These are phyloP conservation scores for Rapana venosa DNA, from an alignment of 2,888 invertebrate species.

Conservation along the genomic window DNA sequence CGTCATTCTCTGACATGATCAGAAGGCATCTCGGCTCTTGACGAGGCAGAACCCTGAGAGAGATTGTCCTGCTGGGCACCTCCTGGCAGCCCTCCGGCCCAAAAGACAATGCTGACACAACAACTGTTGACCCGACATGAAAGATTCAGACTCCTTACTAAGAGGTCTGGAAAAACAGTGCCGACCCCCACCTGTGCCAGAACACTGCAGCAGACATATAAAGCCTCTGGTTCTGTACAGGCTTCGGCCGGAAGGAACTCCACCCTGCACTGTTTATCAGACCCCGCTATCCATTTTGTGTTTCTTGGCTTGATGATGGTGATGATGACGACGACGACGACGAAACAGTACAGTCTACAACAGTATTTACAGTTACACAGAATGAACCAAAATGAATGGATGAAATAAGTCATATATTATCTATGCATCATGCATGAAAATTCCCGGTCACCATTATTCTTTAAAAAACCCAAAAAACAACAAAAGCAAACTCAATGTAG, in stretches of 20 bases:
- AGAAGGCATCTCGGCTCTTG: too few species aligned
- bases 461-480: background rate
- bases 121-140: background rate
- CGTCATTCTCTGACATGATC: too few species aligned
- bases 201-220: background rate
- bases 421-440: background rate
- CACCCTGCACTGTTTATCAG: background rate
- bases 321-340: background rate
- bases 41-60: background rate
- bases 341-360: background rate
- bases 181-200: background rate
- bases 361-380: background rate
- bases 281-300: constrained; percentile 8
- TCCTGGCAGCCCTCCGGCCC: background rate
- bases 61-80: background rate
- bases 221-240: background rate
- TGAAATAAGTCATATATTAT: background rate
- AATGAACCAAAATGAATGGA: background rate
- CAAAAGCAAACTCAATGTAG: background rate
- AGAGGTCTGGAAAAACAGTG: background rate
- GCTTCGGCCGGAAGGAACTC: background rate
- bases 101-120: background rate
- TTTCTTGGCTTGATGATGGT: background rate
- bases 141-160: background rate
- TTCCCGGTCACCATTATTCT: background rate